Base-by-base conservation (phyloP, 1,140 invertebrate genomes). In the Lepeophtheirus salmonis region DNA sequence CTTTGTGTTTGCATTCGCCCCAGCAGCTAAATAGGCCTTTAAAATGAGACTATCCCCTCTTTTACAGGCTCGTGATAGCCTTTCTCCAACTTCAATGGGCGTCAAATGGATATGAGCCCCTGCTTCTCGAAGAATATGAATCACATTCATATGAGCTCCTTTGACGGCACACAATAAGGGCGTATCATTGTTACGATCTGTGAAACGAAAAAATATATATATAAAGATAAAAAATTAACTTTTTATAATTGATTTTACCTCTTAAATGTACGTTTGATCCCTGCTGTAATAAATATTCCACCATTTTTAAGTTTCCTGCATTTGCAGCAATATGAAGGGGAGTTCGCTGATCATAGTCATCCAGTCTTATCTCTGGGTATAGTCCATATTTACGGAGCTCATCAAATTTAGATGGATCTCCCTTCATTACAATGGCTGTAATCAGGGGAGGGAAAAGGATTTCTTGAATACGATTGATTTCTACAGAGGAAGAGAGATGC, bases 241-340 rank as follows among this genome's bases (percentile, higher is more conserved):
- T n/a, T n/a, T n/a, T n/a, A n/a, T n/a, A n/a, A n/a, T n/a, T n/a
- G 65, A 70, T 74, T 69, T 74, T 74, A 65, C 86, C 84, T 67
- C 79, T 80, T 26, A 79, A 72, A 65, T 91, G 87, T n/a, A 92
- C 84, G 56, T 80, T 84, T 0, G 84, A 86, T 1, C 89, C 89
- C 65, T 86, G 79, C 49, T 78, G 74, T 17, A 94, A 70, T 6
- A 94, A 72, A 71, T 80, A 81, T 62, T 81, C 76, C 0, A 90
- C 82, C 0, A 85, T 73, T 1, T 76, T 65, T 0, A 78, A 51
- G 63, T 84, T 78, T 0, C 85, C 86, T 64, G 82, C 74, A 48
- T 78, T 73, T 30, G 83, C 81, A 6, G 87, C 86, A 48, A 89
- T 74, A 65, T 92, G 88, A 0, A 92, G 72, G 0, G 85, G 80